phyloP scores from a whole-genome alignment of 2,113 vertebrate genomes.

The Rhea americana region DNA sequence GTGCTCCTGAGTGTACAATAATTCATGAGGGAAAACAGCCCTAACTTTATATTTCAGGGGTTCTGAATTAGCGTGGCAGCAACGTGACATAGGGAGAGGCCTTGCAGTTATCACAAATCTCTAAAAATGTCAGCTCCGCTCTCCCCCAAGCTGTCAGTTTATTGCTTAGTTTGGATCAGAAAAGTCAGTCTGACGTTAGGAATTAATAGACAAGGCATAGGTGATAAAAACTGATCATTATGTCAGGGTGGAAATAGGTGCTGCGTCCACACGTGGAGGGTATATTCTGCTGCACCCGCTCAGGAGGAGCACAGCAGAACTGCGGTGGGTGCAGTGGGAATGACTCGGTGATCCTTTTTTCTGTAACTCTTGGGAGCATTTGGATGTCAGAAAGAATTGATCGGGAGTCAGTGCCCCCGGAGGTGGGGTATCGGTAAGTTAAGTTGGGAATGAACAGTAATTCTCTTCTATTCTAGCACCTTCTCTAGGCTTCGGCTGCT shows the following conservation, averaged over 20 bases:
- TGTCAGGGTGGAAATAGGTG: not conserved
- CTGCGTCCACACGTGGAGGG: not conserved
- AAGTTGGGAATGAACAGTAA: not conserved
- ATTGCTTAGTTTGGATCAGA: not conserved
- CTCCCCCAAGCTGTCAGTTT: not conserved
- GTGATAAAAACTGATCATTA: not conserved
- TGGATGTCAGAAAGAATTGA: not conserved
- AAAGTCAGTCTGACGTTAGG: not conserved
- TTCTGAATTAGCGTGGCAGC: not conserved
- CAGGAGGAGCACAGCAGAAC: not conserved
- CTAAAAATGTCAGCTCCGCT: not conserved
- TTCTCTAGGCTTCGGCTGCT: not conserved
- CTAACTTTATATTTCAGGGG: not conserved
- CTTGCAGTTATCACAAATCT: not conserved
- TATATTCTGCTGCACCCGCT: not conserved
- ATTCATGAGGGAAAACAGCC: not conserved
- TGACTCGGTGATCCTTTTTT: not conserved
- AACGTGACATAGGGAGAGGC: not conserved
- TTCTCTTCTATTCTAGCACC: not conserved
- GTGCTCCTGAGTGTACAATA: accelerated
- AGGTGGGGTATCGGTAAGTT: not conserved
- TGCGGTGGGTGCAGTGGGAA: not conserved
- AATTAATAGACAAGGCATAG: not conserved
- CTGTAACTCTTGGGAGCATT: not conserved
- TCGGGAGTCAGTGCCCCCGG: not conserved